Evolutionary conservation across 2,888 invertebrate genomes (phyloP).

Genomic region (Ichneumoninae sp.): DNA sequence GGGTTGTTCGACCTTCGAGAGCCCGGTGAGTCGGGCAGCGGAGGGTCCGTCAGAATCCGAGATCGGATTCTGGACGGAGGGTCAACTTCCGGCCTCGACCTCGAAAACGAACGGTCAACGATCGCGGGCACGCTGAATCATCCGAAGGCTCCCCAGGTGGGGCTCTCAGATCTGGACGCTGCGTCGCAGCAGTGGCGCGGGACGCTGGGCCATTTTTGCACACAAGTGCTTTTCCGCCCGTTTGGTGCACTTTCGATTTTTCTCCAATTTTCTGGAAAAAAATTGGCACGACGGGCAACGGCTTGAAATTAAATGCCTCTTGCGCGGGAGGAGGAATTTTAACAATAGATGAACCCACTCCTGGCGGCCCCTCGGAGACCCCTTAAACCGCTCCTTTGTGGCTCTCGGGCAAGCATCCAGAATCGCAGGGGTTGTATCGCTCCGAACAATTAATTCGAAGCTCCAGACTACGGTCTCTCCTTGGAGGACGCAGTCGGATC

Average conservation of each 20-base stretch:
- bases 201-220: background rate
- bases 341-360: background rate
- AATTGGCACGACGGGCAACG: background rate
- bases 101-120: slow-evolving; percentile 62
- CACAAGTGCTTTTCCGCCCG: background rate
- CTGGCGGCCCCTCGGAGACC: background rate
- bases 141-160: background rate
- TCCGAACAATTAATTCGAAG: slow-evolving; percentile 59
- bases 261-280: background rate
- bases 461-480: slow-evolving; percentile 21
- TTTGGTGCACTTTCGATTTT: background rate
- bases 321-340: background rate
- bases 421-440: slow-evolving; percentile 37
- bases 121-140: slow-evolving; percentile 51
- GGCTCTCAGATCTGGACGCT: background rate
- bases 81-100: slow-evolving; percentile 67
- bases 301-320: background rate
- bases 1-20: slow-evolving; percentile 50
- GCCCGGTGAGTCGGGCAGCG: background rate
- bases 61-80: slow-evolving; percentile 49
- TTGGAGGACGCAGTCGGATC: slow-evolving; percentile 25
- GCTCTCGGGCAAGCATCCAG: background rate
- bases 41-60: slow-evolving; percentile 44
- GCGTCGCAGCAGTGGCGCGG: background rate
- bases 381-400: background rate